Percentiles rank a stretch among this genome's conserved stretches.
Conservation (phyloP, 2,113 vertebrate species). For the Epinephelus cyanopodus region DNA sequence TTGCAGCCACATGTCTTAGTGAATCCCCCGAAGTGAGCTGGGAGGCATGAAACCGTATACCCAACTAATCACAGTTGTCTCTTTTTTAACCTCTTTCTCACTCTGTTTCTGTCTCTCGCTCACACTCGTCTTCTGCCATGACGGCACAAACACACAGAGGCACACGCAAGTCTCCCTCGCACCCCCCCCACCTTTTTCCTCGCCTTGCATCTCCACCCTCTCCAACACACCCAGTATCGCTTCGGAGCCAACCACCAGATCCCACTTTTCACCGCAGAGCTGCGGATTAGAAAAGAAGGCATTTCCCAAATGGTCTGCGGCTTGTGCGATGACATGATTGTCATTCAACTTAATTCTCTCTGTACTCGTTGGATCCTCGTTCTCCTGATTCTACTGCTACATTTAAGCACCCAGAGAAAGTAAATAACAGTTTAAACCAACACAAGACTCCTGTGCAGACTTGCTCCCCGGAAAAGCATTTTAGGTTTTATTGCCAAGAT, state of each 20-base stretch:
- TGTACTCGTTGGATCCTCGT: constrained; percentile 47
- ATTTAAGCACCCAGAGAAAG: constrained; percentile 52
- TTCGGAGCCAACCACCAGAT: constrained; percentile 58
- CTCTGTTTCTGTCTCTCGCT: constrained; percentile 6
- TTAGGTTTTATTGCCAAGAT: constrained; percentile 72
- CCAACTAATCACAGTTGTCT: constrained; percentile 55
- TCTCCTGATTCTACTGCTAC: constrained; percentile 49
- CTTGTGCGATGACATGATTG: constrained; percentile 79
- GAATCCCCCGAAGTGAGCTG: constrained; percentile 68
- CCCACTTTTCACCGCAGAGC: constrained; percentile 68
- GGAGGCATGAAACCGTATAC: constrained; percentile 76
- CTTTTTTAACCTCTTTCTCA: constrained; percentile 55
- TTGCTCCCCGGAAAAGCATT: constrained; percentile 68
- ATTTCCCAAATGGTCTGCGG: constrained; percentile 74
- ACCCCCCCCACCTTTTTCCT: constrained; percentile 2
- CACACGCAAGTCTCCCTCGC: constrained; percentile 18
- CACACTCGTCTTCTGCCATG: constrained; percentile 4
- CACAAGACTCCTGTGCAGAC: constrained; percentile 63
- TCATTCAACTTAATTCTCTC: constrained; percentile 70
- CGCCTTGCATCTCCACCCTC: constrained; percentile 31
- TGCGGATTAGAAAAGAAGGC: constrained; percentile 74
- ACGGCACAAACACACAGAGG: constrained; percentile 38
- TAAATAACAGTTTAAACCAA: constrained; percentile 69
- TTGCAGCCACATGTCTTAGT: constrained; percentile 66
- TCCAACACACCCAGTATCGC: constrained; percentile 58